A percentile compares a stretch with the other conserved stretches of the same genome.
Evolutionary conservation across 2,888 invertebrate species (phyloP).

Genomic region (Toxonevra muliebris): DNA sequence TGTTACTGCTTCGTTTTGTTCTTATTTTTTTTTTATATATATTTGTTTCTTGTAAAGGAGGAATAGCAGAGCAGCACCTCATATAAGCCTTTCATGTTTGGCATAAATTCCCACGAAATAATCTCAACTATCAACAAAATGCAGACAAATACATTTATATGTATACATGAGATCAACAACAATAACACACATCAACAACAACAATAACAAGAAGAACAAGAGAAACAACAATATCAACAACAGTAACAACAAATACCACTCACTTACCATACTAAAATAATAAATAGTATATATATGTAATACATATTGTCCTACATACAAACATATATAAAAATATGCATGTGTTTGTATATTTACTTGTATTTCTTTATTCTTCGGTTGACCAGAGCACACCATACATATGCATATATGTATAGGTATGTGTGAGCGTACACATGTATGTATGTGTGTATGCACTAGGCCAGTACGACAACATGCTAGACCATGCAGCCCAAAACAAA

Average conservation of each 20-base stretch:
- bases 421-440: constrained; percentile 20
- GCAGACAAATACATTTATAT: constrained; percentile 45
- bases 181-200: constrained; percentile 25
- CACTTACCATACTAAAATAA: not conserved
- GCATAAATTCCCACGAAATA: constrained; percentile 56
- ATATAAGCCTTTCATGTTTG: constrained; percentile 44
- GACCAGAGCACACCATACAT: not conserved
- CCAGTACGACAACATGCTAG: not conserved
- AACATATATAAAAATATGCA: not conserved
- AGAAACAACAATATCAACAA: constrained; percentile 25
- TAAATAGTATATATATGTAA: not conserved
- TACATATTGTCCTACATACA: not conserved
- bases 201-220: constrained; percentile 32
- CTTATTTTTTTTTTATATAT: not conserved
- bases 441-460: constrained; percentile 30
- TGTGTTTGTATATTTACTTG: constrained; percentile 12
- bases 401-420: constrained; percentile 24
- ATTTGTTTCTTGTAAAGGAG: too few species aligned
- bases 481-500: constrained; percentile 25
- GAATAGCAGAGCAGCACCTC: not conserved
- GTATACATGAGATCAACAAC: constrained; percentile 23
- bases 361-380: constrained; percentile 11
- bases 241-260: not conserved
- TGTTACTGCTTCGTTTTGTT: not conserved
- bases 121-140: constrained; percentile 56